Conservation (phyloP, 2,113 vertebrate species). For the Cephalophus harveyi region DNA sequence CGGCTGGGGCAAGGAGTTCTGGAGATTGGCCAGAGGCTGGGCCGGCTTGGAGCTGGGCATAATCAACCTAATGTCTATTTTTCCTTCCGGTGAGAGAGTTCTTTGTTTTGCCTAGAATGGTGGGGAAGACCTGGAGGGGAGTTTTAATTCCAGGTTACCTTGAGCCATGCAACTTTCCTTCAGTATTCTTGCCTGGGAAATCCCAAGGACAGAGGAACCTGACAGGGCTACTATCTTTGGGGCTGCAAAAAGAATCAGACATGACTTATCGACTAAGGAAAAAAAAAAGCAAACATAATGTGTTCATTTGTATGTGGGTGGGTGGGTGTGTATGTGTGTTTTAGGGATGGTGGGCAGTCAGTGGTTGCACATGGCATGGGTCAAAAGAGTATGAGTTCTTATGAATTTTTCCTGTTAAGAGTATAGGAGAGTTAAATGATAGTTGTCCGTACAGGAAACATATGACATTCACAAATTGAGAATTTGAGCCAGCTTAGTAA, state of each 20-base stretch:
- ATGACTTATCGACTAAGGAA: not conserved
- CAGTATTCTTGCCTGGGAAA: not conserved
- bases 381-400: not conserved
- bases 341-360: not conserved
- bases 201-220: not conserved
- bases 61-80: too few species aligned
- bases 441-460: not conserved
- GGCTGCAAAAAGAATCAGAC: accelerated
- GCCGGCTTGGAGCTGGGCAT: accelerated
- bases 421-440: not conserved
- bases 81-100: too few species aligned
- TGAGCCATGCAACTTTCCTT: too few species aligned
- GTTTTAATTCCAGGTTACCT: too few species aligned
- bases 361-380: not conserved
- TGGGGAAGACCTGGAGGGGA: too few species aligned
- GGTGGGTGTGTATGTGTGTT: not conserved
- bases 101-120: too few species aligned
- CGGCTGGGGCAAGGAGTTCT: too few species aligned
- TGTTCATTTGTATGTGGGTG: not conserved
- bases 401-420: not conserved
- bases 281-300: not conserved
- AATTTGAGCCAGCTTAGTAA: not conserved
- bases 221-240: not conserved
- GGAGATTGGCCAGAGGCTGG: too few species aligned
- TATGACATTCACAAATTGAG: not conserved